Evolutionary conservation across 2,113 vertebrate species (phyloP), one percentile per base, ranked within the genome.

Genomic region (Oplegnathus fasciatus): DNA sequence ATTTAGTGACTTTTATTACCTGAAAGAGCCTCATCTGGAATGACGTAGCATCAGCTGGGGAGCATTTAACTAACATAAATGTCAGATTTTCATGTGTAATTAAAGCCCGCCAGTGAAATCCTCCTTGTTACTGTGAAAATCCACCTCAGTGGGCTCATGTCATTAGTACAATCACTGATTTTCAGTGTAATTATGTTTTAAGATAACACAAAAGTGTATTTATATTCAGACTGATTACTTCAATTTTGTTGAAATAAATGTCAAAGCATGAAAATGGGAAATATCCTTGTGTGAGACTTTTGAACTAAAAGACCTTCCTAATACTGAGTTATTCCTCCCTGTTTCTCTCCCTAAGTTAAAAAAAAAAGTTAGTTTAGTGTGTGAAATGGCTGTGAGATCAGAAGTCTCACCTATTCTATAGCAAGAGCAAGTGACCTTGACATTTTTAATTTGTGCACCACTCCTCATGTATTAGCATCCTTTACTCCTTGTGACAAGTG

Each of bases 31-130:
- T 57, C 2, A 2, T 73, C 9, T 72, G 32, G 40, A 78, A 15
- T 50, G 46, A 44, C 9, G 2, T 8, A 64, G 28, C 30, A 50
- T 60, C 60, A 14, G 66, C 44, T 26, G 5, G 55, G 79, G 60
- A 67, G 30, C 42, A 9, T 72, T 52, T 50, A 55, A 65, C 7
- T 13, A 37, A 64, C 13, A 68, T 52, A 65, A 66, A 74, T 81
- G 68, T 55, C 46, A 60, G 20, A 30, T 28, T 73, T 82, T 62
- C 8, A 9, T 44, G 40, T 44, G 7, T 32, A 75, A 50, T 86
- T 78, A 78, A 66, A 69, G 2, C 30, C 14, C 26, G 34, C 13
- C 20, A 30, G 34, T 64, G 20, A 65, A 79, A 48, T 44, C 26
- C 22, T 30, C n/a, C 44, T 26, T 13, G 7, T 67, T 28, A 17